Evolutionary conservation across 2,113 vertebrate species (phyloP), one percentile per base, ranked within the genome.

Genomic region (Scortum barcoo): DNA sequence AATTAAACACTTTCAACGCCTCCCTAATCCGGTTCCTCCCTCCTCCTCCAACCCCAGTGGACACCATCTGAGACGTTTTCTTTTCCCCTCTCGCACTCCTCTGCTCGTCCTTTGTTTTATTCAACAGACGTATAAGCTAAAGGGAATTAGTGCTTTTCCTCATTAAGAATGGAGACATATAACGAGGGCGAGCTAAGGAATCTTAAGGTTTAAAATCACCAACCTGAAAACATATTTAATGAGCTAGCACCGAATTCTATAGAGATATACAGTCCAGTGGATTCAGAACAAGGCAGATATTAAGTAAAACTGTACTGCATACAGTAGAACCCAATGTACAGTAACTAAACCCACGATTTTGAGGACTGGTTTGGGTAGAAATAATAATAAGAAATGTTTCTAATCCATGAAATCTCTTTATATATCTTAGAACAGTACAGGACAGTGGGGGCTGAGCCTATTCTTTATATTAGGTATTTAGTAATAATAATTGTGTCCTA

Each of bases 1-100:
- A 94, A 94, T 95, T 93, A 95, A 92, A 88, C 77, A 84, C 84
- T 92, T 94, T 78, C 81, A 84, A 87, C 60, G 80, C 80, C 65
- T 88, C 61, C 75, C 80, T 89, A 90, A 88, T 90, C 89, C 70
- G 3, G 81, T 61, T 51, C 78, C 86, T 80, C 66, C 61, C 40
- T 24, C 71, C 51, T 68, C 72, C 66, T 3, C 38, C 48, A 19
- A 36, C 74, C 91, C 76, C 90, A 77, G 66, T 53, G 89, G 89
- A 89, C 82, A 11, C 46, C 73, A 78, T 88, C 81, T 84, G 79
- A 77, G 67, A 73, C 66, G 4, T 57, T 85, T 74, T 65, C 58
- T 48, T 68, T 54, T 26, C 80, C 73, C 76, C 74, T 38, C 73
- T 58, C 17, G 28, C 62, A 50, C 51, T 24, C 70, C 72, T 78